Evolutionary conservation across 2,797 vertebrate species (phyloP).

Genomic region (Centroberyx gerrardi): DNA sequence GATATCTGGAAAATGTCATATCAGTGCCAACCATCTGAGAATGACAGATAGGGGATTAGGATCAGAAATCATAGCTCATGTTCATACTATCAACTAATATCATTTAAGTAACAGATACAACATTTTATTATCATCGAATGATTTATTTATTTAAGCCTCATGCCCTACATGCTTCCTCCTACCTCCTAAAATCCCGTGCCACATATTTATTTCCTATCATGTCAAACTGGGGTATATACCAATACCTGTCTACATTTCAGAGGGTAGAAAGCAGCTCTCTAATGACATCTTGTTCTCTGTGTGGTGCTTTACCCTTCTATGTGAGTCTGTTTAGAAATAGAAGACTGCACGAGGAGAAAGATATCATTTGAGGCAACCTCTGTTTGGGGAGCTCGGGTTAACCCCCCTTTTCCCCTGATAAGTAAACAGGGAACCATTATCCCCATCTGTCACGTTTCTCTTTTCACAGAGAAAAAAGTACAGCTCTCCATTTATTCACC

Average conservation of each 20-base stretch:
- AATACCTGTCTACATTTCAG: slow-evolving; percentile 57
- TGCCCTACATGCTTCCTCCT: slow-evolving; percentile 80
- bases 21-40: slow-evolving; percentile 78
- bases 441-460: slow-evolving; percentile 69
- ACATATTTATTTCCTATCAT: slow-evolving; percentile 81
- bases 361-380: slow-evolving; percentile 70
- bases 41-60: slow-evolving; percentile 65
- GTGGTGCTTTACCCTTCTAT: slow-evolving; percentile 72
- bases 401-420: slow-evolving; percentile 46
- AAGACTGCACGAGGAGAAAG: slow-evolving; percentile 74
- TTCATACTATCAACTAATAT: slow-evolving; percentile 61
- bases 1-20: slow-evolving; percentile 63
- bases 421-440: slow-evolving; percentile 68
- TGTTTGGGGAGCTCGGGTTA: slow-evolving; percentile 54
- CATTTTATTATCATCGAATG: slow-evolving; percentile 75
- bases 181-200: slow-evolving; percentile 79
- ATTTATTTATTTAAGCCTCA: slow-evolving; percentile 81
- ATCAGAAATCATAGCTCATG: slow-evolving; percentile 68
- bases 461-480: slow-evolving; percentile 72
- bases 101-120: slow-evolving; percentile 65
- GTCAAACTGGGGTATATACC: slow-evolving; percentile 63
- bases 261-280: slow-evolving; percentile 69
- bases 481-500: slow-evolving; percentile 78
- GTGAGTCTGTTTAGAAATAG: slow-evolving; percentile 78
- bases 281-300: slow-evolving; percentile 70